Conservation (phyloP, 2,888 invertebrate genomes). For the Drosophila vallismaia region DNA sequence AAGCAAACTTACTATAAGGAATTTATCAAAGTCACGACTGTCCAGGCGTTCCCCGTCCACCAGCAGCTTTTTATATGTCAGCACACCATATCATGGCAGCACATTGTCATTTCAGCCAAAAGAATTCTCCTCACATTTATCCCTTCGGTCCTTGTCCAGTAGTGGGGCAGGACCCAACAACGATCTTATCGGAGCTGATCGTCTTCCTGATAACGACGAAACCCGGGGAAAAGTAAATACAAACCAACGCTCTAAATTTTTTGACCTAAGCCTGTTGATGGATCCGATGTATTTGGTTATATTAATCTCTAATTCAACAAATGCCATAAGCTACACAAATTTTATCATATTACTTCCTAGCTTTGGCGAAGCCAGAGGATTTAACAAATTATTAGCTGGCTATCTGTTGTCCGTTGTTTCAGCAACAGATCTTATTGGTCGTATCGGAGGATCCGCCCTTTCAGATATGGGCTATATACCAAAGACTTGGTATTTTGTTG, state of each 20-base stretch:
- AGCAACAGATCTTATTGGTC: slow-evolving; percentile 90
- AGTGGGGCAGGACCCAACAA: slow-evolving; percentile 71
- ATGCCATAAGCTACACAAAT: slow-evolving; percentile 94
- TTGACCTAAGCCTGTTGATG: slow-evolving; percentile 89
- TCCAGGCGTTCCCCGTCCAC: slow-evolving; percentile 90
- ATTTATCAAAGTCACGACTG: slow-evolving; percentile 84
- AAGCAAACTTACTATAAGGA: slow-evolving; percentile 75
- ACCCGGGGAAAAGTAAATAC: slow-evolving; percentile 30
- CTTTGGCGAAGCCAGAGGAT: slow-evolving; percentile 89
- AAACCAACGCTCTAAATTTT: slow-evolving; percentile 85
- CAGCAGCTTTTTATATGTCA: slow-evolving; percentile 93
- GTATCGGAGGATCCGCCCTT: slow-evolving; percentile 93
- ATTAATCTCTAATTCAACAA: slow-evolving; percentile 92
- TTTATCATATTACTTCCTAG: slow-evolving; percentile 92
- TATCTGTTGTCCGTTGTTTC: slow-evolving; percentile 92
- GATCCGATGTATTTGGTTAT: slow-evolving; percentile 93
- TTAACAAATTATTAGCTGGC: slow-evolving; percentile 89
- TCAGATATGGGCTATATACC: slow-evolving; percentile 91
- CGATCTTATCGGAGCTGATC: slow-evolving; percentile 50
- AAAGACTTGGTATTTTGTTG: slow-evolving; percentile 92
- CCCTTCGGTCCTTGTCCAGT: slow-evolving; percentile 88
- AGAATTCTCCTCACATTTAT: slow-evolving; percentile 91
- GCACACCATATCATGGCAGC: slow-evolving; percentile 93
- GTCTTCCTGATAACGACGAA: slow-evolving; percentile 66
- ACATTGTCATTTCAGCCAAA: slow-evolving; percentile 91